phyloP scores from a whole-genome alignment of 92 coral and sea anemone genomes.

The Metridium senile region DNA sequence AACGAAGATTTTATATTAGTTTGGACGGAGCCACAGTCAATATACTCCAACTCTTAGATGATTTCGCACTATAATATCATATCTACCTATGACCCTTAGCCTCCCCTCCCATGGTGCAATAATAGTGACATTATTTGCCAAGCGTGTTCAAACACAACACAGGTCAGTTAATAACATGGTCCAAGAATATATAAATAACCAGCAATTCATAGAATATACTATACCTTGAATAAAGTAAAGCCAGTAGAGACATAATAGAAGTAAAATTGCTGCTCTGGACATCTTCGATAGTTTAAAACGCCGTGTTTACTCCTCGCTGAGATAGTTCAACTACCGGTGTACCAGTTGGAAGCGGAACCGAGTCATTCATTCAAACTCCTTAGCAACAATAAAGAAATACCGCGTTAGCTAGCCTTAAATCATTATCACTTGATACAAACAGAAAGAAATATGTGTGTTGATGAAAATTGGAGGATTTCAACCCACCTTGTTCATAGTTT shows the following conservation, averaged over 20 bases:
- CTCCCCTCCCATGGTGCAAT: no score
- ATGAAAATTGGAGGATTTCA: neutral
- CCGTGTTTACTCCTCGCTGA: neutral
- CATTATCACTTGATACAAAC: neutral
- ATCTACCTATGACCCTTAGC: no score
- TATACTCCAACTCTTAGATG: neutral
- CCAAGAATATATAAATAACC: neutral
- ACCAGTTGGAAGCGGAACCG: neutral
- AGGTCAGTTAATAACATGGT: neutral
- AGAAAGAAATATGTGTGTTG: neutral
- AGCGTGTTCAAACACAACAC: neutral
- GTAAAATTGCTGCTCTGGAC: neutral
- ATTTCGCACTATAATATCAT: neutral
- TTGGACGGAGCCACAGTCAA: no score
- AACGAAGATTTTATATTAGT: no score
- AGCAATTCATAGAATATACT: neutral
- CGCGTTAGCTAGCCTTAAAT: neutral
- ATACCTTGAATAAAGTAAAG: neutral
- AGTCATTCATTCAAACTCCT: neutral
- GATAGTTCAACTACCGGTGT: neutral
- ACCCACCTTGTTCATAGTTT: neutral
- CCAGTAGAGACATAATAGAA: neutral
- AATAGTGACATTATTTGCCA: neutral
- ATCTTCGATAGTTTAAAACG: neutral
- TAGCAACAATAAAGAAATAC: neutral